Conservation (phyloP, 2,888 invertebrate species). For the Cheiracanthium punctorium region DNA sequence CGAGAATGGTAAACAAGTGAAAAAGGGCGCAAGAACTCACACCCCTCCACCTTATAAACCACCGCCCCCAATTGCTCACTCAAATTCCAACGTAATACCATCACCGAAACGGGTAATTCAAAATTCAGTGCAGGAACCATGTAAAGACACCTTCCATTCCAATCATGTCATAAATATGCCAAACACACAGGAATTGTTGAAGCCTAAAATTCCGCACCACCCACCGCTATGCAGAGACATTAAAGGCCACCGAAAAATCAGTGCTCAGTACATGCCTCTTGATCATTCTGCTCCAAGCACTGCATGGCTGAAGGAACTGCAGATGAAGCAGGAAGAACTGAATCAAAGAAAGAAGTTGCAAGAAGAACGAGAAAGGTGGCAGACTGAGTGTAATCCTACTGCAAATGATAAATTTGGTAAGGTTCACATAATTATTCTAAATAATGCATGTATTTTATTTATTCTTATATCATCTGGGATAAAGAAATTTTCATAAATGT, state of each 20-base stretch:
- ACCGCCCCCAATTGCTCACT: conserved; percentile 57
- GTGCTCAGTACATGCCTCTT: conserved; percentile 19
- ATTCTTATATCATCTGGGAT: too few species aligned
- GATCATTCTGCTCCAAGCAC: conserved; percentile 29
- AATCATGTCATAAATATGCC: conserved; percentile 7
- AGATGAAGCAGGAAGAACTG: conserved; percentile 59
- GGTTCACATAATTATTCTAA: too few species aligned
- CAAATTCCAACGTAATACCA: not conserved
- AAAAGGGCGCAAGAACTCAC: conserved; percentile 27
- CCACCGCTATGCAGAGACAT: conserved; percentile 13
- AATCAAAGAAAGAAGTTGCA: conserved; percentile 48
- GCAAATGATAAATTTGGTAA: conserved; percentile 37
- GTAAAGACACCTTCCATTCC: conserved; percentile 18
- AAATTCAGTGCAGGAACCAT: conserved; percentile 14
- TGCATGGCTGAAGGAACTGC: conserved; percentile 59
- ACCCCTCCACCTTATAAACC: conserved; percentile 66
- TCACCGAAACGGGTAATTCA: conserved; percentile 38
- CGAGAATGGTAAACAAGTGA: not conserved
- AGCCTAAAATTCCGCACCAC: conserved; percentile 37
- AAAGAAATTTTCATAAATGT: not conserved
- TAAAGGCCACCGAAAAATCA: conserved; percentile 37
- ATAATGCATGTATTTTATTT: not conserved
- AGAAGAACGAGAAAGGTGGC: conserved; percentile 53
- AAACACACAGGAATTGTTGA: not conserved
- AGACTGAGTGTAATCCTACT: conserved; percentile 32